Base-by-base conservation (phyloP, 2,797 vertebrate species). In the Megalops cyprinoides region DNA sequence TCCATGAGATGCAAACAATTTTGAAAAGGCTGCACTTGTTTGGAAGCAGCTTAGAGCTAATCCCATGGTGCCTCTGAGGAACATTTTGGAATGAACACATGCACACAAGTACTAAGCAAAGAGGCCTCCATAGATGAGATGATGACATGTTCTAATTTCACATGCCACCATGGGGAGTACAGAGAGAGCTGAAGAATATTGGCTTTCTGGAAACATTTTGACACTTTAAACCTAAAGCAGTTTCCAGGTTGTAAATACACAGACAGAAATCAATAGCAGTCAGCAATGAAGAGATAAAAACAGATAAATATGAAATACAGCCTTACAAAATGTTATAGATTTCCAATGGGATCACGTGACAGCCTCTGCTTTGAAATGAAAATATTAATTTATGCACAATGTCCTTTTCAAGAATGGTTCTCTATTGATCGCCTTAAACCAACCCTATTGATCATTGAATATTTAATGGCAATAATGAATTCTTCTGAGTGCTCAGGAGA, bases 401-500 rank as follows among this genome's bases (percentile, higher is more conserved):
- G 93, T 95, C 94, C 92, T 94, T 94, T 90, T 88, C 87, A 83
- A 88, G 90, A 86, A 84, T 62, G 77, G 88, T 90, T 88, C 92
- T 90, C 91, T 93, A 95, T 94, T 87, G 93, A 95, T 94, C 87
- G 82, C 85, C 90, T 92, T 92, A 92, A 94, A 92, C 93, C 92
- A 93, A 93, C 89, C 90, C 88, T 91, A 94, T 94, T 91, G 93
- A 95, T 94, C 92, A 94, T 92, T 94, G 94, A 95, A 95, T 95
- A 94, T 94, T 94, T 95, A 94, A 95, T 94, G 88, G 90, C 0
- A 85, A 93, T 94, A 94, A 95, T 95, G 93, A 94, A 95, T 94
- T 94, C 91, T 90, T 85, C 86, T 87, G 90, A 88, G 93, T 90
- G 91, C 48, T 9, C 44, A 92, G 94, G 92, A 92, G 88, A 91